phyloP scores from a whole-genome alignment of 2,113 vertebrate species.

The Ornithorhynchus anatinus region DNA sequence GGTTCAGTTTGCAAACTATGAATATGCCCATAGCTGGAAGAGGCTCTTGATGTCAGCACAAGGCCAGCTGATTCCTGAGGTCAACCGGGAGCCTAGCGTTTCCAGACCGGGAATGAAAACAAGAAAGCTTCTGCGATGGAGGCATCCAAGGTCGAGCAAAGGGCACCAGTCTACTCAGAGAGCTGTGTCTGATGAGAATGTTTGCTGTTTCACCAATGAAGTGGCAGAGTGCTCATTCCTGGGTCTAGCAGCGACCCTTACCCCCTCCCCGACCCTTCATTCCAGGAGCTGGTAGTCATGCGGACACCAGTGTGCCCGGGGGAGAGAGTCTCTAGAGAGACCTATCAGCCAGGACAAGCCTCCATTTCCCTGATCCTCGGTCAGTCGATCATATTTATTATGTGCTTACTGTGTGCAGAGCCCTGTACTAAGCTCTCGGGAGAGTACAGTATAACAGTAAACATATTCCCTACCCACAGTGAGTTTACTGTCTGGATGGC shows the following conservation, averaged over 20 bases:
- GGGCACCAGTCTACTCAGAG: slow-evolving; percentile 16
- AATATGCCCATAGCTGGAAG: background rate
- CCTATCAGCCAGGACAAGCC: background rate
- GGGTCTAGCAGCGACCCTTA: background rate
- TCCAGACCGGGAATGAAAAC: background rate
- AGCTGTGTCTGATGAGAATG: slow-evolving; percentile 21
- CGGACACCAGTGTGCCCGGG: background rate
- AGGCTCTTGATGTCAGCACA: background rate
- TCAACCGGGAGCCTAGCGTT: background rate
- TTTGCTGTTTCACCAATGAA: background rate
- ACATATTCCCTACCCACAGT: too few species aligned
- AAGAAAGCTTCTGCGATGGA: background rate
- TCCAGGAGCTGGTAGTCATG: background rate
- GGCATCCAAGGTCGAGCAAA: slow-evolving; percentile 9
- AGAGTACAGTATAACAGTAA: too few species aligned
- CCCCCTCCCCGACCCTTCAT: slow-evolving; percentile 13
- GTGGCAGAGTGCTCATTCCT: slow-evolving; percentile 10
- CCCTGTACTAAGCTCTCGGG: too few species aligned
- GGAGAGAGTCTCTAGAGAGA: background rate
- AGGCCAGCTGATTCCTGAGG: slow-evolving; percentile 3
- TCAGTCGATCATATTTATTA: too few species aligned
- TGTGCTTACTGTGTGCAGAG: too few species aligned
- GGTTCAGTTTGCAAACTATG: too few species aligned
- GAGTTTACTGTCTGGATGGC: too few species aligned
- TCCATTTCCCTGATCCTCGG: background rate